Evolutionary conservation across 2,113 vertebrate genomes (phyloP), one percentile per base, ranked within the genome.

Genomic region (Labeo catla): DNA sequence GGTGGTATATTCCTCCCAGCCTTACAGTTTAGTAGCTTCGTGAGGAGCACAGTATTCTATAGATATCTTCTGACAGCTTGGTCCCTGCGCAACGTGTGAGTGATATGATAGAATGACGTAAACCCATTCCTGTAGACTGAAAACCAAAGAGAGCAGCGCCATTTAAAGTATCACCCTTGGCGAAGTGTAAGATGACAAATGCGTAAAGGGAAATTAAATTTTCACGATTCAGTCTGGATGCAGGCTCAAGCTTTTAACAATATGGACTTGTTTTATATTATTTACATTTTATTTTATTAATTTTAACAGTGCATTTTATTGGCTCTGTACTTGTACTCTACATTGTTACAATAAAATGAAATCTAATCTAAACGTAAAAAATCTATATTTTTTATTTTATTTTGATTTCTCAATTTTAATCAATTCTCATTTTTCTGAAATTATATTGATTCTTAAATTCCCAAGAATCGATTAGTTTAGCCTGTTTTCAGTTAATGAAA

Each of bases 41-140:
- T 12, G 28, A 54, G 19, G 23, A 8, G 68, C 28, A 34, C 28
- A 8, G 47, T 52, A 50, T 66, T 65, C 79, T 82, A 34, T 34
- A 82, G 47, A 70, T 82, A 70, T 82, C 63, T 39, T 70, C 9
- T 70, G 80, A 52, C 63, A 70, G 63, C 23, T 36, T 8, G 63
- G 45, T 50, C 23, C 78, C n/a, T 16, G 39, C 8, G 10, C 47
- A 39, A 21, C 6, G 47, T 82, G 63, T 70, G 63, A 82, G 45
- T 68, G 47, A 68, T 66, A 8, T 36, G 47, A 82, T 36, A 52
- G 16, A 82, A 68, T 82, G 45, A 82, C 8, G 23, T 52, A 50
- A 66, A 66, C 23, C 2, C 21, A 49, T 47, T 50, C 8, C 45
- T 19, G 45, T 50, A 23, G 65, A 10, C 73, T 76, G 47, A 59